Percentiles rank a stretch among this genome's conserved stretches.
Conservation (phyloP, 2,113 vertebrate genomes). For the Rafetus swinhoei region DNA sequence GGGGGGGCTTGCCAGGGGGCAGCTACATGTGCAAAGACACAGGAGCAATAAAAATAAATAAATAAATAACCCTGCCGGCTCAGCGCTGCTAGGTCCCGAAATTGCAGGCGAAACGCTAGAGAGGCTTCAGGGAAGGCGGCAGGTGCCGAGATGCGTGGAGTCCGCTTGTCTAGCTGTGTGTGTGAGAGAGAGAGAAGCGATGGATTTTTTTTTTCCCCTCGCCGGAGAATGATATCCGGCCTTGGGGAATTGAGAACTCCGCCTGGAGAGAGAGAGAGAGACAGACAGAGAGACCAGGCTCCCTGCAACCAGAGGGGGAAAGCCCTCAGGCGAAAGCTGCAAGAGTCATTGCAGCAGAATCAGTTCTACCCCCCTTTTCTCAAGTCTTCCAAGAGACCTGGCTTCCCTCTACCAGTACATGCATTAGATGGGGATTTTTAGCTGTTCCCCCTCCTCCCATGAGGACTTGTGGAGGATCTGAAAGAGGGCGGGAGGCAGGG, state of each 20-base stretch:
- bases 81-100: background rate
- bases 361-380: background rate
- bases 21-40: background rate
- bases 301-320: background rate
- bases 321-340: background rate
- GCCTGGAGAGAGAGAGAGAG: constrained; percentile 23
- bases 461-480: background rate
- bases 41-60: background rate
- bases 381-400: background rate
- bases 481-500: background rate
- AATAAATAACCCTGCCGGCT: background rate
- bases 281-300: background rate
- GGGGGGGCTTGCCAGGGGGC: background rate
- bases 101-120: background rate
- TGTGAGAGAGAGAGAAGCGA: background rate
- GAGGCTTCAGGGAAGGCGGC: background rate
- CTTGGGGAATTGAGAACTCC: constrained; percentile 38
- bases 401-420: background rate
- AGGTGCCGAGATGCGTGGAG: background rate
- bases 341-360: background rate
- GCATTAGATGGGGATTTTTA: background rate
- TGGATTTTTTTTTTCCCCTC: background rate
- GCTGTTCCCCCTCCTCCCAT: background rate
- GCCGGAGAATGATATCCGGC: constrained; percentile 24
- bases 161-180: background rate